phyloP scores from a whole-genome alignment of 2,797 vertebrate genomes.

The Buphagus erythrorhynchus region DNA sequence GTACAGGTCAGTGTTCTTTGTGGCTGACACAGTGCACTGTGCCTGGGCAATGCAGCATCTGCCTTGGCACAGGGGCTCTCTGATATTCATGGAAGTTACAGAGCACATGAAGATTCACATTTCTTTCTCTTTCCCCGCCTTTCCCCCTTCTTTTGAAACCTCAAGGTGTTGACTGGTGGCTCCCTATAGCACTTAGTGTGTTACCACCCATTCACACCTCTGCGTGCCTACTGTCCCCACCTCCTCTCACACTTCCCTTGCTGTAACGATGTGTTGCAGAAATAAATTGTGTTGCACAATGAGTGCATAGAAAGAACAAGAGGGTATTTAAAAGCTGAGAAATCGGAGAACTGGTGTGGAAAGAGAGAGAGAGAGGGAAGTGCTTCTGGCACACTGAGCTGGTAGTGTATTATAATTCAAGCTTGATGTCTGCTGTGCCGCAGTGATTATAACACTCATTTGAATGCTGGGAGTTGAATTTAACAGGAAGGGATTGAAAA shows the following conservation, averaged over 20 bases:
- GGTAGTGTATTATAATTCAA: slow-evolving; percentile 34
- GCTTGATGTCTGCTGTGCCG: neutral
- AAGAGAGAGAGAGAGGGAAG: slow-evolving; percentile 24
- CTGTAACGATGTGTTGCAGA: slow-evolving; percentile 50
- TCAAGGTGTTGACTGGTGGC: slow-evolving; percentile 59
- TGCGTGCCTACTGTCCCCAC: slow-evolving; percentile 50
- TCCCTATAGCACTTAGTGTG: slow-evolving; percentile 19
- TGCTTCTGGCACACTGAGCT: slow-evolving; percentile 17
- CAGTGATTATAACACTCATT: neutral
- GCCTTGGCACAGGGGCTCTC: slow-evolving; percentile 33
- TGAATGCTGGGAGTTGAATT: slow-evolving; percentile 1
- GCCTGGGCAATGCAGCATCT: slow-evolving; percentile 41
- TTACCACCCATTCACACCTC: slow-evolving; percentile 66
- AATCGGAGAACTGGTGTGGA: slow-evolving; percentile 32
- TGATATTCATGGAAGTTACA: neutral
- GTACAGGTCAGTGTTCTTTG: slow-evolving; percentile 28
- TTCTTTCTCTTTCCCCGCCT: neutral
- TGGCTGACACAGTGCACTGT: slow-evolving; percentile 40
- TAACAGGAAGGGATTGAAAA: neutral
- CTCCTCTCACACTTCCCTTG: slow-evolving; percentile 48
- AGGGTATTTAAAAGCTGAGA: slow-evolving; percentile 59
- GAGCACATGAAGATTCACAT: neutral
- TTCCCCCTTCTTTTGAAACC: neutral
- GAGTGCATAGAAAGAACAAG: slow-evolving; percentile 48
- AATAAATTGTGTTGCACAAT: slow-evolving; percentile 57